These are phyloP conservation scores for Harpegnathos saltator DNA, from an alignment of 1,140 invertebrate species.

Conservation along the genomic window DNA sequence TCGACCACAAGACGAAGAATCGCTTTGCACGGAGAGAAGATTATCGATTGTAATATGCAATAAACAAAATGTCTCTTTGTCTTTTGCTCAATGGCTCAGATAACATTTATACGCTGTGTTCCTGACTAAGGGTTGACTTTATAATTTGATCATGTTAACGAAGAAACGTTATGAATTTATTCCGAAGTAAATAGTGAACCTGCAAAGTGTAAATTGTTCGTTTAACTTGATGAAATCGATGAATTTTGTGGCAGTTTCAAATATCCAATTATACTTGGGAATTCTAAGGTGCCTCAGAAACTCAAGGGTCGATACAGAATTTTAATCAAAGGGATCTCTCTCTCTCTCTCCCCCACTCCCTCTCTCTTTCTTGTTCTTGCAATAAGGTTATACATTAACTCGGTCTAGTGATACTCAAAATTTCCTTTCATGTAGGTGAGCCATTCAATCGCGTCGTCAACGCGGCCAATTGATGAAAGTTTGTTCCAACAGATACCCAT, in stretches of 20 bases:
- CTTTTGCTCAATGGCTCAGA: no score
- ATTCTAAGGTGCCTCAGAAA: slow-evolving; percentile 23
- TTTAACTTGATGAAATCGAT: slow-evolving; percentile 36
- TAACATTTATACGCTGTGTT: no score
- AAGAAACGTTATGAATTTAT: neutral
- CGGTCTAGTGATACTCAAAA: slow-evolving; percentile 12
- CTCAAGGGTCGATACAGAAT: slow-evolving; percentile 41
- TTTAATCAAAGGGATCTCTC: slow-evolving; percentile 37
- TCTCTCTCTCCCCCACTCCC: no score
- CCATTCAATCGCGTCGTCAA: slow-evolving; percentile 22
- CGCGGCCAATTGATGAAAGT: neutral
- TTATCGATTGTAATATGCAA: no score
- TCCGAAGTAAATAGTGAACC: slow-evolving; percentile 16
- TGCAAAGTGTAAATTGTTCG: slow-evolving; percentile 24
- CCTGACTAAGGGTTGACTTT: neutral
- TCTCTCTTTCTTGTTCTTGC: neutral
- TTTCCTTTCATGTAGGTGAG: neutral
- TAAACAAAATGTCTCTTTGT: no score
- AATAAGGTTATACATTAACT: slow-evolving; percentile 26
- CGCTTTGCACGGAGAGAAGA: no score
- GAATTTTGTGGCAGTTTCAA: slow-evolving; percentile 21
- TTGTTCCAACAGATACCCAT: neutral
- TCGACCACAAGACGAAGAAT: no score
- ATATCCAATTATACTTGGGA: slow-evolving; percentile 45
- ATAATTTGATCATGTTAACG: neutral